Conservation (phyloP, 35 echinoderm and acorn worm genomes). For the Ptychodera flava region DNA sequence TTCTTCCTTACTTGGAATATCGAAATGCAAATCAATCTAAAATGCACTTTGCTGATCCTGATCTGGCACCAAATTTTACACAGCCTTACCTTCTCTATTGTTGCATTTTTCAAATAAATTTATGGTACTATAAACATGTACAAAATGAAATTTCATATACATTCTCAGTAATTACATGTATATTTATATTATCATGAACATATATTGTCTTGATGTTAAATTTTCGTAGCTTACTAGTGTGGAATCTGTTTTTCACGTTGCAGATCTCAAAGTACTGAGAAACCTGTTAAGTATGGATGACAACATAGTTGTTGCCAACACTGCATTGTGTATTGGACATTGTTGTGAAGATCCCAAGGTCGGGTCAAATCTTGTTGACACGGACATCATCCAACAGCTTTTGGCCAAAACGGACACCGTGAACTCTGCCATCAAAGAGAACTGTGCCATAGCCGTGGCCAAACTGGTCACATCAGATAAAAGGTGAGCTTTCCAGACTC, state of each 20-base stretch:
- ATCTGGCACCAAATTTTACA: no score
- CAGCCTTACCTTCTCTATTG: no score
- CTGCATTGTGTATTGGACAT: conserved; percentile 62
- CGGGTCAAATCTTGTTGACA: conserved; percentile 23
- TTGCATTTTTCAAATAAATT: no score
- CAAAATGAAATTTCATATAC: no score
- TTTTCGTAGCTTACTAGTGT: conserved; percentile 36
- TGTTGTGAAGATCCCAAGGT: conserved; percentile 39
- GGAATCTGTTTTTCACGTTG: background rate
- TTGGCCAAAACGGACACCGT: conserved; percentile 72
- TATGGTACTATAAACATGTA: no score
- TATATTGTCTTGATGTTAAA: background rate
- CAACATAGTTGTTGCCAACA: conserved; percentile 62
- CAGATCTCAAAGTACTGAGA: background rate
- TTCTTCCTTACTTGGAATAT: no score
- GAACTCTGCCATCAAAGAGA: conserved; percentile 71
- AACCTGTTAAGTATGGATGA: conserved; percentile 11
- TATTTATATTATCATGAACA: no score
- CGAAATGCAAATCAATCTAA: no score
- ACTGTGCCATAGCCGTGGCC: conserved; percentile 87
- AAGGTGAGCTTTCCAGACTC: conserved; percentile 58
- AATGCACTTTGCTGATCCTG: no score
- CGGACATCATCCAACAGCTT: conserved; percentile 58
- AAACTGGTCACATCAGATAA: conserved; percentile 58
- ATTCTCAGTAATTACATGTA: no score